Conservation (phyloP, 2,888 invertebrate species). For the Aporophyla lueneburgensis region DNA sequence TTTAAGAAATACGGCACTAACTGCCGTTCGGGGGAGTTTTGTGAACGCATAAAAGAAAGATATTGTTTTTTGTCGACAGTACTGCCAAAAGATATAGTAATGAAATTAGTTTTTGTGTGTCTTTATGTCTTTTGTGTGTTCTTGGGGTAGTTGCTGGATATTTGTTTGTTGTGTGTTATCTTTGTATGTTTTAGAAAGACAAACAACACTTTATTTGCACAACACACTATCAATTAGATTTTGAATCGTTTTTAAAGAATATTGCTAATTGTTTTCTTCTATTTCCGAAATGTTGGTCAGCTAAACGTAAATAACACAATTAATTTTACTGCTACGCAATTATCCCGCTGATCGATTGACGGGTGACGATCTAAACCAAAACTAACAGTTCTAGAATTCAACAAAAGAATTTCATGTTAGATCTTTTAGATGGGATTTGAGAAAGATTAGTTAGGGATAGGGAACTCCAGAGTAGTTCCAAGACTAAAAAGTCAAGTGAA, state of each 20-base stretch:
- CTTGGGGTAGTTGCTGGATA: not conserved
- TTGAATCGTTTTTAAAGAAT: too few relatives aligned
- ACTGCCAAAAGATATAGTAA: conserved; percentile 31
- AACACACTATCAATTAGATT: too few relatives aligned
- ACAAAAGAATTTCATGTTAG: not conserved
- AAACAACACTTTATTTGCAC: too few relatives aligned
- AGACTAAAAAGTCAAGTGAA: not conserved
- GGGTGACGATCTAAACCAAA: not conserved
- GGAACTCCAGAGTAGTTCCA: not conserved
- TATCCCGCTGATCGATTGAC: not conserved
- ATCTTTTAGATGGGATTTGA: not conserved
- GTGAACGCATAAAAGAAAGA: conserved; percentile 30
- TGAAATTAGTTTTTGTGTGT: conserved; percentile 39
- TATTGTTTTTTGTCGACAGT: conserved; percentile 50
- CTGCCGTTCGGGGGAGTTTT: conserved; percentile 43
- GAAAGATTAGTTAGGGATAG: too few relatives aligned
- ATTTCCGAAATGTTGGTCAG: too few relatives aligned
- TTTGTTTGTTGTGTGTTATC: not conserved
- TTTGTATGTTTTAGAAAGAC: not conserved
- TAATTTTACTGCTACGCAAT: too few relatives aligned
- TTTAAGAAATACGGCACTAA: conserved; percentile 53
- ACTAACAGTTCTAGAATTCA: not conserved
- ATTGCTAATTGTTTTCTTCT: too few relatives aligned
- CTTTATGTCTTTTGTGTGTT: conserved; percentile 4
- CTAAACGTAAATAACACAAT: too few relatives aligned